Conservation (phyloP, 2,797 vertebrate genomes). For the Natrix natrix region DNA sequence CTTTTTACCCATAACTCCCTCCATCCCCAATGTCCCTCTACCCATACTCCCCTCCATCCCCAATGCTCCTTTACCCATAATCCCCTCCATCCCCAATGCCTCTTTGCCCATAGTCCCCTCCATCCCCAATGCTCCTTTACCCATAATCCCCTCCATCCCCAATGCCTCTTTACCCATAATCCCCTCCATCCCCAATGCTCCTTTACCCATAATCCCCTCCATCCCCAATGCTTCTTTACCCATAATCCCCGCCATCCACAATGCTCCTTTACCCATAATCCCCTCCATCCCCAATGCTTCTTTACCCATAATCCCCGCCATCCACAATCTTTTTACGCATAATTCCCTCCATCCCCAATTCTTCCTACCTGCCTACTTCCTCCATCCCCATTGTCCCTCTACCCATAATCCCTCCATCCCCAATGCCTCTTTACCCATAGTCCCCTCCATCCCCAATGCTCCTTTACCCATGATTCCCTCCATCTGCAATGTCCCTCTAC, state of each 20-base stretch:
- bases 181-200: accelerated
- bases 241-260: background rate
- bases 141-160: background rate
- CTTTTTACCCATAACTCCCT: no score
- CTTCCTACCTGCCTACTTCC: no score
- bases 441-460: no score
- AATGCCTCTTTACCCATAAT: background rate
- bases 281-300: no score
- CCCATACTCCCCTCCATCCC: no score
- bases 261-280: background rate
- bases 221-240: no score
- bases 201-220: background rate
- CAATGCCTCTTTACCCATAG: background rate
- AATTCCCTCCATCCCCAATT: background rate
- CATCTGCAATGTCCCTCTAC: background rate
- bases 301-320: background rate
- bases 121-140: no score
- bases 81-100: no score
- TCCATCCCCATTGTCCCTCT: background rate
- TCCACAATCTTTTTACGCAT: background rate
- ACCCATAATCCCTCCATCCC: background rate
- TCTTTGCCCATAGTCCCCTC: no score
- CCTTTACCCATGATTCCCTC: background rate
- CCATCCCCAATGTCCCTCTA: no score
- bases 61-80: no score